Evolutionary conservation across 1,140 invertebrate genomes (phyloP).

Genomic region (Hycleus cichorii): DNA sequence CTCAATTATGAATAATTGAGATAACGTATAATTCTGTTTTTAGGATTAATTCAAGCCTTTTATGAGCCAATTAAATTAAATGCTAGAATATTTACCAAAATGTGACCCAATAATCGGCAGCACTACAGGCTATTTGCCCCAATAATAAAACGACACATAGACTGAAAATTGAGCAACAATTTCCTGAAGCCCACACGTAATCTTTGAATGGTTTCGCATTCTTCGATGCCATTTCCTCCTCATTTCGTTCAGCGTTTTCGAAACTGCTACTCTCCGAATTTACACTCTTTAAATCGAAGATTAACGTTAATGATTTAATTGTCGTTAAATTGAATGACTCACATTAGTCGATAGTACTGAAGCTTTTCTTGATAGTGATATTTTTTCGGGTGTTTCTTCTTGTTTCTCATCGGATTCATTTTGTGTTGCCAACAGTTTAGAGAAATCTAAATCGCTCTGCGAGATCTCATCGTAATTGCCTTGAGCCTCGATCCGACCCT

Average conservation of each 20-base stretch:
- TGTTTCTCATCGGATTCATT: slow-evolving; percentile 11
- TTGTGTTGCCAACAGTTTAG: slow-evolving; percentile 41
- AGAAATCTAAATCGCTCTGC: slow-evolving; percentile 49
- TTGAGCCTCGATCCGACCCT: slow-evolving; percentile 49
- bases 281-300: not conserved
- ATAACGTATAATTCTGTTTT: too few species aligned
- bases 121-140: slow-evolving; percentile 59
- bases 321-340: not conserved
- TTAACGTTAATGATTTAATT: too few species aligned
- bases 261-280: not conserved
- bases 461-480: slow-evolving; percentile 51
- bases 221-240: slow-evolving; percentile 18
- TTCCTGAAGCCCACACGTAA: slow-evolving; percentile 62
- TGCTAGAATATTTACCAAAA: slow-evolving; percentile 50
- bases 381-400: not conserved
- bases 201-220: slow-evolving; percentile 28
- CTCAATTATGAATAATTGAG: too few species aligned
- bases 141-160: slow-evolving; percentile 50
- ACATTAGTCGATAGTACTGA: slow-evolving; percentile 7
- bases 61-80: too few species aligned
- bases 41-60: too few species aligned
- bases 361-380: not conserved
- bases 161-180: slow-evolving; percentile 48
- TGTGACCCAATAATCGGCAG: slow-evolving; percentile 71
- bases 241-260: slow-evolving; percentile 13